These are phyloP conservation scores for Plecturocebus donacophilus DNA, from an alignment of 2,113 vertebrate species.

Conservation along the genomic window DNA sequence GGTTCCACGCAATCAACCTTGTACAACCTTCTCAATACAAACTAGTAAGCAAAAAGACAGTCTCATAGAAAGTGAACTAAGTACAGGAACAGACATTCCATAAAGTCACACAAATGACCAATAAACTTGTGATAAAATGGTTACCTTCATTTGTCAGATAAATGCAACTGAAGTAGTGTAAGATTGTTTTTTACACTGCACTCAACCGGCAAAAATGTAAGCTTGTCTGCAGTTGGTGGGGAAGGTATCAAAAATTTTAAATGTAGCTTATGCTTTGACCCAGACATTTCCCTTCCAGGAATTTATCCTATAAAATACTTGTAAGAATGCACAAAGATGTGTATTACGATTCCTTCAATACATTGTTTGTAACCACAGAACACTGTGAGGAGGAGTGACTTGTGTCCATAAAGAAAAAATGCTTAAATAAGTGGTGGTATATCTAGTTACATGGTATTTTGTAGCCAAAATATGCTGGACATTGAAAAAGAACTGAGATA, in stretches of 20 bases:
- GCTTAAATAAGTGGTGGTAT: background rate
- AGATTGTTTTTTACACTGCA: background rate
- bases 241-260: background rate
- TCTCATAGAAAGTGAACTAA: background rate
- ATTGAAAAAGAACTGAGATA: background rate
- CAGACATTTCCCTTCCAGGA: background rate
- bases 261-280: background rate
- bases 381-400: rapidly evolving
- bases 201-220: background rate
- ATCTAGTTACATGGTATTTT: background rate
- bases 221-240: background rate
- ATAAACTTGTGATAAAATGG: background rate
- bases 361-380: background rate
- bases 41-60: background rate
- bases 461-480: background rate
- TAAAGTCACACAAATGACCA: background rate
- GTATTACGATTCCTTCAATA: background rate
- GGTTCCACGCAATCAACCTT: background rate
- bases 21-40: background rate
- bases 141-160: background rate
- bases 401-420: background rate
- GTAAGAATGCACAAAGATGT: background rate
- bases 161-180: background rate
- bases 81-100: background rate
- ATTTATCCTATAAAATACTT: background rate